These are phyloP conservation scores for Apodemia hepburni DNA, from an alignment of 2,888 invertebrate species.

Conservation along the genomic window DNA sequence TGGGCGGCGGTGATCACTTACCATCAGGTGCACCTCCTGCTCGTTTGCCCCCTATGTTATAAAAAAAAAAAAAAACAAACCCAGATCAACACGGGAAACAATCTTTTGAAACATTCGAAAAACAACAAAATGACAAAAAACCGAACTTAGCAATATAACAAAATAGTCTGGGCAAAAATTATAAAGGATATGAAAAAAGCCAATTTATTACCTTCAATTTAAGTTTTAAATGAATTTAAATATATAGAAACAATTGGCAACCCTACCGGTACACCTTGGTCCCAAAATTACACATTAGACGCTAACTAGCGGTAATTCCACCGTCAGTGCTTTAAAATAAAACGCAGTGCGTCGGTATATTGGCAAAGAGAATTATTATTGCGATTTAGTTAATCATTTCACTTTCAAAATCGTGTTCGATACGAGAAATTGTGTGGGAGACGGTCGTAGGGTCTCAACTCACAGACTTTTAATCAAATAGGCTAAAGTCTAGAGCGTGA, in stretches of 20 bases:
- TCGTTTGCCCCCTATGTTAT: too few relatives aligned
- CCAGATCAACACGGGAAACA: too few relatives aligned
- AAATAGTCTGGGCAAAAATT: too few relatives aligned
- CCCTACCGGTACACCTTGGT: neutral
- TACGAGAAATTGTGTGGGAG: constrained; percentile 57
- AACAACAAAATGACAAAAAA: too few relatives aligned
- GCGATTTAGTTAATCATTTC: constrained; percentile 52
- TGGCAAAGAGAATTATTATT: constrained; percentile 53
- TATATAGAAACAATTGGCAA: neutral
- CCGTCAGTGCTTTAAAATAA: constrained; percentile 30
- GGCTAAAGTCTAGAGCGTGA: neutral
- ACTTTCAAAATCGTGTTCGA: constrained; percentile 61
- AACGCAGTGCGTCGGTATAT: constrained; percentile 42
- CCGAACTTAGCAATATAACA: too few relatives aligned
- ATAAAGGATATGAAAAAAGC: too few relatives aligned
- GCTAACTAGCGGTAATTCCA: constrained; percentile 27
- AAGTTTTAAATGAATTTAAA: too few relatives aligned
- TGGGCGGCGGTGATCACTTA: too few relatives aligned
- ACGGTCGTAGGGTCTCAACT: constrained; percentile 39
- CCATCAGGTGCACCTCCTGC: too few relatives aligned
- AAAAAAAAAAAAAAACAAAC: too few relatives aligned
- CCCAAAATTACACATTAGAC: constrained; percentile 25
- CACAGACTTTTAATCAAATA: neutral
- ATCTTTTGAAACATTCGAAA: too few relatives aligned
- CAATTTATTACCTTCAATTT: too few relatives aligned